These are phyloP conservation scores for Augochlorella aurata DNA, from an alignment of 2,888 invertebrate genomes.

Conservation along the genomic window DNA sequence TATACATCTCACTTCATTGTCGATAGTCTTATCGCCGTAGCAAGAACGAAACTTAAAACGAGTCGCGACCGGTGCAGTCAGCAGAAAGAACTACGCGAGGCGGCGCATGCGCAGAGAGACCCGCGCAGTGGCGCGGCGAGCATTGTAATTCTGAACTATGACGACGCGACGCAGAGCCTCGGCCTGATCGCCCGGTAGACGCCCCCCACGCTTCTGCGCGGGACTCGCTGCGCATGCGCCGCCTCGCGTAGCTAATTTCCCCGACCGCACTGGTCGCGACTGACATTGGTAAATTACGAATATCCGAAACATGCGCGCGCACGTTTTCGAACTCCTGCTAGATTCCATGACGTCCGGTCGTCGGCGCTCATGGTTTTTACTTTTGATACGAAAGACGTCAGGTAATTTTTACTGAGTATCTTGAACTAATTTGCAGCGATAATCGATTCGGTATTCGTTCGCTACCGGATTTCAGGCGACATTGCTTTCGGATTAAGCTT, in stretches of 20 bases:
- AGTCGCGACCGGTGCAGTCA: background rate
- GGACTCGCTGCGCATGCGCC: too few species aligned
- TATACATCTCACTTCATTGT: background rate
- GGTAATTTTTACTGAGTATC: background rate
- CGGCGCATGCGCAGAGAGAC: too few species aligned
- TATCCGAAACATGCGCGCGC: background rate
- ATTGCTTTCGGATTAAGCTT: slow-evolving; percentile 1
- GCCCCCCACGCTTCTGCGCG: too few species aligned
- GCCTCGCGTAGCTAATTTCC: too few species aligned
- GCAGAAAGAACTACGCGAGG: too few species aligned
- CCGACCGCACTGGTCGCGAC: background rate
- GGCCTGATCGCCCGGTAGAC: too few species aligned
- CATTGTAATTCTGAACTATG: too few species aligned
- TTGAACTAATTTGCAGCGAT: background rate
- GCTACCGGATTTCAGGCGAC: background rate
- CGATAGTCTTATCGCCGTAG: background rate
- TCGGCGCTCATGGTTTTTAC: slow-evolving; percentile 14
- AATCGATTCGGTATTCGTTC: background rate
- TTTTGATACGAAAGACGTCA: slow-evolving; percentile 10
- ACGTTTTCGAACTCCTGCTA: background rate
- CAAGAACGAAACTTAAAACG: background rate
- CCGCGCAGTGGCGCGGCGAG: too few species aligned
- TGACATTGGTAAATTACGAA: background rate
- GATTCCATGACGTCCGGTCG: background rate
- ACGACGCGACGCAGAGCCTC: too few species aligned